Evolutionary conservation across 2,113 vertebrate species (phyloP).

Genomic region (Heteronetta atricapilla): DNA sequence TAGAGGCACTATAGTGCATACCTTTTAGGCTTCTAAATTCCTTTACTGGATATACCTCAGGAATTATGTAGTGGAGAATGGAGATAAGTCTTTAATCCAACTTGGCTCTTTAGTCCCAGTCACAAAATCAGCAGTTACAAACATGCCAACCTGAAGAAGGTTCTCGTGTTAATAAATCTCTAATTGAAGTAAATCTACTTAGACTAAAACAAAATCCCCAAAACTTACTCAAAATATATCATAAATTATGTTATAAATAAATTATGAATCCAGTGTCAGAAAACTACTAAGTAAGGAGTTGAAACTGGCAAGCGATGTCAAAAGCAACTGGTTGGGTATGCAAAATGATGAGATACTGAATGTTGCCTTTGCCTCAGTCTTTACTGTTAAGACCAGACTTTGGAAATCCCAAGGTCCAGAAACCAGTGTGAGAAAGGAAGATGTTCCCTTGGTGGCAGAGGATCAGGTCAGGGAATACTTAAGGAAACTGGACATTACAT

Average conservation of each 20-base stretch:
- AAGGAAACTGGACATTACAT: neutral
- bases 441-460: neutral
- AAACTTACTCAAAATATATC: neutral
- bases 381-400: neutral
- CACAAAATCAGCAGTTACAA: neutral
- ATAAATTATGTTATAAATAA: neutral
- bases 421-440: neutral
- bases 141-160: neutral
- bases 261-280: neutral
- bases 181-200: slow-evolving; percentile 38
- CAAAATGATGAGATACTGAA: neutral
- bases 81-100: slow-evolving; percentile 12
- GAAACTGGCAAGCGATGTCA: neutral
- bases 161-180: neutral
- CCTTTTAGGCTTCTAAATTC: neutral
- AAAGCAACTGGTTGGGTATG: neutral
- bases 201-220: neutral
- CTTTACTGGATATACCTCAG: neutral
- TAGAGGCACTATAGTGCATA: neutral
- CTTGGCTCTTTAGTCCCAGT: slow-evolving; percentile 34
- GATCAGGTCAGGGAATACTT: neutral
- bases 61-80: slow-evolving; percentile 17
- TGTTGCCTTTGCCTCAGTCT: neutral
- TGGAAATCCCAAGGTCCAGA: neutral
- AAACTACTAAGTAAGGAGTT: slow-evolving; percentile 26